These are phyloP conservation scores for Frieseomelitta varia DNA, from an alignment of 1,140 invertebrate species.

Conservation along the genomic window DNA sequence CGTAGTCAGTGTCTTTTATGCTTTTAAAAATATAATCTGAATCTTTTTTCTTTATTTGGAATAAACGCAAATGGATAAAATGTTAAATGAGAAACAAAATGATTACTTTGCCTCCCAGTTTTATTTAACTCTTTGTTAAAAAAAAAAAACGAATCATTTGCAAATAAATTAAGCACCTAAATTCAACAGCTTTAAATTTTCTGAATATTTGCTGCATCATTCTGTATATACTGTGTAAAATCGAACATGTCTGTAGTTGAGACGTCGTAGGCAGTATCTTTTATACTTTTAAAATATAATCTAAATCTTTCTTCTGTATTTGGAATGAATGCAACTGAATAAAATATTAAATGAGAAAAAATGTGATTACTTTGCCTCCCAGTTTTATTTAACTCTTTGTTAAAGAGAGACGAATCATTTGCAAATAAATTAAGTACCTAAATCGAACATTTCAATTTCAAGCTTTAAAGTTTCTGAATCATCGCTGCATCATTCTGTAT, in stretches of 20 bases:
- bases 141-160: not conserved
- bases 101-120: not conserved
- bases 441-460: too few species aligned
- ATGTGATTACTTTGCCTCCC: not conserved
- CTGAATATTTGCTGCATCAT: too few species aligned
- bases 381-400: not conserved
- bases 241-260: constrained; percentile 14
- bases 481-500: too few species aligned
- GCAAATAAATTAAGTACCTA: too few species aligned
- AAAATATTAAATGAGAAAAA: not conserved
- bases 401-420: not conserved
- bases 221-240: too few species aligned
- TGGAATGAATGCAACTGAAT: not conserved
- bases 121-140: not conserved
- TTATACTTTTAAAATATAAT: not conserved
- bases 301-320: not conserved
- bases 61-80: not conserved
- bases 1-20: too few species aligned
- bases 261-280: not conserved
- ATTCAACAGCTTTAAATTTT: too few species aligned
- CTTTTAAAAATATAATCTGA: not conserved
- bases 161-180: too few species aligned
- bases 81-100: not conserved
- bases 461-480: too few species aligned
- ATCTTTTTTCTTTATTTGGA: not conserved